Evolutionary conservation across 2,888 invertebrate species (phyloP).

Genomic region (Oscheius myriophilus): DNA sequence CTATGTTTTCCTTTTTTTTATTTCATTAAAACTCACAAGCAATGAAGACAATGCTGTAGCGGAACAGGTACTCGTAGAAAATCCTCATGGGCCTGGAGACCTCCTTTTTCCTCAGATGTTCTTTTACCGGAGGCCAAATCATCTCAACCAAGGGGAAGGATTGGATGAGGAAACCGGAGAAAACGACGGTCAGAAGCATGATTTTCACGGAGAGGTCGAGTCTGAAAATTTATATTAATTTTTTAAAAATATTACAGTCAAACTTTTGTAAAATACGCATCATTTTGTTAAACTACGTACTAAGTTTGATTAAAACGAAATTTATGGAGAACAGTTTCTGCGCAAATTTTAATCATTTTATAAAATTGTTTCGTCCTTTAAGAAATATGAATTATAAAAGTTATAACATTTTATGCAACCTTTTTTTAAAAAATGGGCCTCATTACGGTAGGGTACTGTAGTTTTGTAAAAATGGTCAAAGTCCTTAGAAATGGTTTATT

Average conservation of each 20-base stretch:
- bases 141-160: slow-evolving; percentile 92
- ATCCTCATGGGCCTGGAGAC: slow-evolving; percentile 19
- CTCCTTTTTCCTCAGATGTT: slow-evolving; percentile 33
- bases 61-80: slow-evolving; percentile 77
- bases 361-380: too few relatives aligned
- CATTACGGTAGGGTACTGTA: too few relatives aligned
- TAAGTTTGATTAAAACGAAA: not conserved
- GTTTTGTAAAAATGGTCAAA: too few relatives aligned
- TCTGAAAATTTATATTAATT: slow-evolving; percentile 34
- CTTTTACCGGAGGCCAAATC: slow-evolving; percentile 81
- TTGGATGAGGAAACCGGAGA: slow-evolving; percentile 78
- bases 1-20: too few relatives aligned
- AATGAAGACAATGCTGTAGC: slow-evolving; percentile 80
- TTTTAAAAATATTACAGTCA: not conserved
- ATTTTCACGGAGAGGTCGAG: slow-evolving; percentile 59
- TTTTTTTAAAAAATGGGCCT: too few relatives aligned
- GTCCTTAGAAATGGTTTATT: too few relatives aligned
- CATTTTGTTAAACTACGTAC: too few relatives aligned
- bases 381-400: too few relatives aligned
- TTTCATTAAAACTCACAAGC: slow-evolving; percentile 87
- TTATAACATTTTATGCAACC: too few relatives aligned
- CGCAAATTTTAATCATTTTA: too few relatives aligned
- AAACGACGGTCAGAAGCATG: slow-evolving; percentile 63
- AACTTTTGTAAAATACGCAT: too few relatives aligned
- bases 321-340: not conserved